These are phyloP conservation scores for Vombatus ursinus DNA, from an alignment of 2,113 vertebrate species.

Conservation along the genomic window DNA sequence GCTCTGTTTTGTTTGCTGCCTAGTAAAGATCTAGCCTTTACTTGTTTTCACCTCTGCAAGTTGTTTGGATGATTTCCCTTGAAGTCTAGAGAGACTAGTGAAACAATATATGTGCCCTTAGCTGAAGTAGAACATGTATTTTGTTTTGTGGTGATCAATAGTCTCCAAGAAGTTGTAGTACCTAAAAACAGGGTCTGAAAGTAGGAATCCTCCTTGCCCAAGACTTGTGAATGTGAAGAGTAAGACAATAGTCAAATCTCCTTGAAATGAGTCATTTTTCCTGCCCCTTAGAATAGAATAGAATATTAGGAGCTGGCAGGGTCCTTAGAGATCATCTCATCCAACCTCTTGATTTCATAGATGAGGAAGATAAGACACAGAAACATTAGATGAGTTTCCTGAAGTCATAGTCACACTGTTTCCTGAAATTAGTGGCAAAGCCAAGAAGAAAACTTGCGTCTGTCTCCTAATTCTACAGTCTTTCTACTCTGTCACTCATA, in stretches of 20 bases:
- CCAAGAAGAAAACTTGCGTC: not conserved
- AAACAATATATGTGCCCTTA: not conserved
- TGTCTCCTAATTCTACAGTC: not conserved
- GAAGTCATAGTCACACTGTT: conserved; percentile 3
- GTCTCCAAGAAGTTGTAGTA: not conserved
- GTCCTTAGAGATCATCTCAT: conserved; percentile 7
- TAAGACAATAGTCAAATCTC: conserved; percentile 13
- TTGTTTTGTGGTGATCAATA: not conserved
- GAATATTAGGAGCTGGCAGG: conserved; percentile 43
- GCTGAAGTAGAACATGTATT: not conserved
- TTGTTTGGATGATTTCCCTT: not conserved
- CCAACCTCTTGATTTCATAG: not conserved
- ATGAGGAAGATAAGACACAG: not conserved
- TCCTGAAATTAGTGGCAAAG: not conserved
- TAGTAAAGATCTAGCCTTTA: not conserved
- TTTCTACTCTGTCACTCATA: not conserved
- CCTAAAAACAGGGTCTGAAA: not conserved
- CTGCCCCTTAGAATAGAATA: conserved; percentile 41
- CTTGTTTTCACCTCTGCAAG: not conserved
- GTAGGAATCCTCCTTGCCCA: not conserved
- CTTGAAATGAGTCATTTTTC: conserved; percentile 53
- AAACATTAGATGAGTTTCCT: conserved; percentile 35
- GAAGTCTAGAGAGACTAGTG: not conserved
- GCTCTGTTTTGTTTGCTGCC: not conserved
- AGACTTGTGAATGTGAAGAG: not conserved